Evolutionary conservation across 1,140 invertebrate genomes (phyloP), one percentile per base, ranked within the genome.

Genomic region (Nasonia giraulti): DNA sequence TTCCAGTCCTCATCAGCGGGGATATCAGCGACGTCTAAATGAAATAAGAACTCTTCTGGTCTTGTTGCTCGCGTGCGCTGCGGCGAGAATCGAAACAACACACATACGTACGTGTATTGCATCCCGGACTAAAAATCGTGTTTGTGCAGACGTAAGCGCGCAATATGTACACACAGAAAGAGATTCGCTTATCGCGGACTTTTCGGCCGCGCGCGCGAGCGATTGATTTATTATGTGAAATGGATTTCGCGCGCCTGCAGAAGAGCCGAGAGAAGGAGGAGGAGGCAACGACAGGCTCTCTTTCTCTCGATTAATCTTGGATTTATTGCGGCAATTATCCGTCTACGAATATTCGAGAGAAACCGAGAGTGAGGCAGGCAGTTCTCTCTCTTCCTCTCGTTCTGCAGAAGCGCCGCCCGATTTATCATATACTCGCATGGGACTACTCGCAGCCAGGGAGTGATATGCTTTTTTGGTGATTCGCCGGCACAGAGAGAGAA

Each of bases 241-340:
- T 90, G 89, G 87, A 90, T 90, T 90, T 90, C 86, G 87, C 88
- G 87, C 33, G 33, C 33, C 66, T 33, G 73, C 37, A 17, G 6
- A 44, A 44, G 11, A 44, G 14, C 27, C 27, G 12, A 73, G 31
- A 68, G 23, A 84, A 27, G 23, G 27, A 69, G 37, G 85, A 88
- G 83, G 87, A 90, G 86, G 87, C 87, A 87, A 85, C 85, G 77
- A 85, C 87, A 87, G 88, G 86, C 87, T 88, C 55, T 62, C 55
- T 62, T n/a, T 62, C 55, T 62, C 17, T 62, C 89, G 89, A 90
- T 90, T 90, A 89, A 90, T 90, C 89, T 89, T 87, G 86, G 82
- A 90, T 90, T 90, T 90, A 90, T 90, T 87, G 89, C 90, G 40
- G 89, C 89, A 90, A 90, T 90, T 90, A 86, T 89, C 89, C 82